Evolutionary conservation across 2,797 vertebrate species (phyloP), one percentile per base, ranked within the genome.

Genomic region (Notoglanidium macrostoma): DNA sequence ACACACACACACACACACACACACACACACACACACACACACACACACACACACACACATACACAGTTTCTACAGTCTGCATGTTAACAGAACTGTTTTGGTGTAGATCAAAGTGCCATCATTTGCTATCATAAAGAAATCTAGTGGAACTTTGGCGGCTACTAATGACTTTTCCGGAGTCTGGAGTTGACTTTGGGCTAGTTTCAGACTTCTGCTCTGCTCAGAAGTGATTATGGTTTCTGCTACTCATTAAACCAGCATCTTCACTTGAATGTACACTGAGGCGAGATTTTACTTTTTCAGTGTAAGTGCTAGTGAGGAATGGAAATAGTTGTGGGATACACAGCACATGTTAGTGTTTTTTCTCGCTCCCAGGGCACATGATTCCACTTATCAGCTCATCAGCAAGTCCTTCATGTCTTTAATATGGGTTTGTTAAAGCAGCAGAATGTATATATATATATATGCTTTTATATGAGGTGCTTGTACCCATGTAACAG

Each of bases 81-180:
- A 67, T 44, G 79, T 51, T 80, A 29, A 65, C 46, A 83, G 72
- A 76, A 84, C 14, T 54, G 61, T 29, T 46, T 59, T 83, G 84
- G 54, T 46, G 17, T 8, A 78, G 85, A 89, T 89, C 85, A 86
- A 89, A 86, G 81, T 70, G 74, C 61, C 70, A 86, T 86, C 85
- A 78, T 76, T 49, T 54, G 85, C 70, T 80, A 74, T 83, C 57
- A 67, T 88, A 86, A 76, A 85, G 59, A 40, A 68, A 46, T 84
- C 73, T 70, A 63, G 57, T 54, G 83, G 57, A 88, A 65, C 68
- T 68, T 61, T 77, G 78, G 55, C 51, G 32, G 74, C 54, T 29
- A 55, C 32, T 51, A 79, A 84, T 72, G 40, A 26, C 54, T 85
- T 72, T 78, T 76, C 63, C 86, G 23, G 21, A 46, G 2, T 84